A percentile compares a stretch with the other conserved stretches of the same genome.
phyloP scores from a whole-genome alignment of 2,797 vertebrate species.

The Schizopygopsis pylzovi region DNA sequence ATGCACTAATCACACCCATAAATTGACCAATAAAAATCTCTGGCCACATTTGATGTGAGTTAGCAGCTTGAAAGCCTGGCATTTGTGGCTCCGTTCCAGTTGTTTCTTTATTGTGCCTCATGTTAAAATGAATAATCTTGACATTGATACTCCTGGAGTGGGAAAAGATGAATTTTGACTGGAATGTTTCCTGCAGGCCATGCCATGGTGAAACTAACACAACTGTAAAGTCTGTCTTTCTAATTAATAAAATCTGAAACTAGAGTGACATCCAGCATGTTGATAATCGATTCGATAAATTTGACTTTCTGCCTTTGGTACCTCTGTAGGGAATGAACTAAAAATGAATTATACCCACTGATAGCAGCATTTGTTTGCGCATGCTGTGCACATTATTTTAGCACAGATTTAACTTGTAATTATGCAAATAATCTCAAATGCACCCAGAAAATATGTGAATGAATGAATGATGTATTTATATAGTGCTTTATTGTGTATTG shows the following conservation, averaged over 20 bases:
- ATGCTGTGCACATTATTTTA: background rate
- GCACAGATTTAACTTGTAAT: background rate
- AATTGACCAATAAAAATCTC: slow-evolving; percentile 12
- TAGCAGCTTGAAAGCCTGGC: slow-evolving; percentile 28
- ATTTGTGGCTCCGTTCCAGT: background rate
- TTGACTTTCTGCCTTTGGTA: background rate
- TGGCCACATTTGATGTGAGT: slow-evolving; percentile 5
- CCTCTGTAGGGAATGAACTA: background rate
- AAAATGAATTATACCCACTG: background rate
- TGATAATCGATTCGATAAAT: slow-evolving; percentile 48
- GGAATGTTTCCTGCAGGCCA: slow-evolving; percentile 32
- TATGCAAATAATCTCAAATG: background rate
- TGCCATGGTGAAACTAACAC: slow-evolving; percentile 40
- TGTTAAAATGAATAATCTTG: slow-evolving; percentile 23
- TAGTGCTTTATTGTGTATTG: too few relatives aligned
- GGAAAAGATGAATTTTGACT: slow-evolving; percentile 17
- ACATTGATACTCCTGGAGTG: slow-evolving; percentile 26
- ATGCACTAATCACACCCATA: slow-evolving; percentile 20
- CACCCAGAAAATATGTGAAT: background rate
- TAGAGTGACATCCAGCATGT: slow-evolving; percentile 7
- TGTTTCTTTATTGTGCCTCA: slow-evolving; percentile 6
- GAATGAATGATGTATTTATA: too few relatives aligned
- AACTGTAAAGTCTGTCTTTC: slow-evolving; percentile 43
- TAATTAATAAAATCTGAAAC: slow-evolving; percentile 42
- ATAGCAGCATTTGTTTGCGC: background rate